Evolutionary conservation across 53 echinoderm and acorn worm genomes (phyloP), one percentile per base, ranked within the genome.

Genomic region (Pentamera pediparva): DNA sequence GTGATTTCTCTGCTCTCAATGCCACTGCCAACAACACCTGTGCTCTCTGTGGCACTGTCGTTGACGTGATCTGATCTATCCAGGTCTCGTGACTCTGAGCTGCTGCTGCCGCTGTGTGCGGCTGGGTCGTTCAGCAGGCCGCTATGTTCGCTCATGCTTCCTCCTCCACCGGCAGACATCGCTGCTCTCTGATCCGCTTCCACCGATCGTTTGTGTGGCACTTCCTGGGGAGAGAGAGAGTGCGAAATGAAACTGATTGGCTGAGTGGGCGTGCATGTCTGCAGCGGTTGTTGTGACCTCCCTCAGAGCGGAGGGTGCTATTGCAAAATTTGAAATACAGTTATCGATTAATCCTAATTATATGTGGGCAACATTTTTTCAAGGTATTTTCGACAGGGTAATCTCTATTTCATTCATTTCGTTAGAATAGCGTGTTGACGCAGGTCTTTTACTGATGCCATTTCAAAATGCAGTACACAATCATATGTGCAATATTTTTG

Each of bases 91-190:
- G 67, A 67, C 67, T 43, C 7, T 43, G 45, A 43, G 27, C 18
- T 15, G 15, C 8, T 24, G 18, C 27, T 27, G 27, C 37, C 17
- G 24, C 65, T 24, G 10, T 26, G 39, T 29, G 13, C 58, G 12
- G 11, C 58, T 15, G 29, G 28, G 12, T 13, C 54, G 7, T 1
- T 18, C 1, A 53, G 1, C 6, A 6, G 7, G 54, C 6, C 54
- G 5, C 20, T 63, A 22, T 11, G 28, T 24, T 54, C 54, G 41
- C 30, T 67, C 67, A 67, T 67, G 45, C 47, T 67, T 67, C 67
- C 43, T 67, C 4, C 9, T 41, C 67, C 43, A 43, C 4, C 9
- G 25, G 29, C 41, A 40, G 41, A 40, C 18, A 25, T 29, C 30
- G 67, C 26, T 26, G 67, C 41, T 43, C 10, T 41, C 22, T 30